Percentiles rank a stretch among this genome's conserved stretches.
Conservation (phyloP, 2,797 vertebrate species). For the Chloroceryle amazona region DNA sequence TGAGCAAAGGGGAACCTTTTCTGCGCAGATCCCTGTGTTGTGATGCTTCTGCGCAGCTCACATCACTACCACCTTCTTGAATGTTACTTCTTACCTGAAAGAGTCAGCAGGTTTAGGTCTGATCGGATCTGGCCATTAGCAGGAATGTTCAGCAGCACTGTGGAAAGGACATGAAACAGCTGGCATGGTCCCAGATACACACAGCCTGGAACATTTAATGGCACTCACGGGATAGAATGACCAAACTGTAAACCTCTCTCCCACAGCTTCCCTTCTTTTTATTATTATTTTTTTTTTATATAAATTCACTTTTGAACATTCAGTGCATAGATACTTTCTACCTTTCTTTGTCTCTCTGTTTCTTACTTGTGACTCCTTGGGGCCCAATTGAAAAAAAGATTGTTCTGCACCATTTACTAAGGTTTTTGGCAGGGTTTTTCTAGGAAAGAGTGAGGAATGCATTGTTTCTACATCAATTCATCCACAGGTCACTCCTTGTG, state of each 20-base stretch:
- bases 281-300: background rate
- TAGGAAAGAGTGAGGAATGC: slow-evolving; percentile 27
- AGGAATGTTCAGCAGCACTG: background rate
- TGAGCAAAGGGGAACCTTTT: background rate
- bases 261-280: background rate
- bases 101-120: slow-evolving; percentile 35
- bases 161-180: slow-evolving; percentile 57
- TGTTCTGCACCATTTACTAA: slow-evolving; percentile 65
- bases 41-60: background rate
- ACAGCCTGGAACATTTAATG: slow-evolving; percentile 48
- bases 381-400: slow-evolving; percentile 43
- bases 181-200: slow-evolving; percentile 21
- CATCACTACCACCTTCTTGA: slow-evolving; percentile 47
- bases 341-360: slow-evolving; percentile 57
- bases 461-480: background rate
- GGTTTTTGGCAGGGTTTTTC: slow-evolving; percentile 57
- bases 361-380: slow-evolving; percentile 57
- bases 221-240: slow-evolving; percentile 48
- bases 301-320: slow-evolving; percentile 19
- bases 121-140: slow-evolving; percentile 47
- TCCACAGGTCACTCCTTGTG: slow-evolving; percentile 34
- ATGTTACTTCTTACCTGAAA: slow-evolving; percentile 49
- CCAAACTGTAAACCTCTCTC: slow-evolving; percentile 45
- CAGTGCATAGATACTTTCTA: slow-evolving; percentile 19
- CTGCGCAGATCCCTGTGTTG: background rate